Percentiles rank a stretch among this genome's conserved stretches.
phyloP scores from a whole-genome alignment of 1,140 invertebrate species.

The Cardiocondyla obscurior region DNA sequence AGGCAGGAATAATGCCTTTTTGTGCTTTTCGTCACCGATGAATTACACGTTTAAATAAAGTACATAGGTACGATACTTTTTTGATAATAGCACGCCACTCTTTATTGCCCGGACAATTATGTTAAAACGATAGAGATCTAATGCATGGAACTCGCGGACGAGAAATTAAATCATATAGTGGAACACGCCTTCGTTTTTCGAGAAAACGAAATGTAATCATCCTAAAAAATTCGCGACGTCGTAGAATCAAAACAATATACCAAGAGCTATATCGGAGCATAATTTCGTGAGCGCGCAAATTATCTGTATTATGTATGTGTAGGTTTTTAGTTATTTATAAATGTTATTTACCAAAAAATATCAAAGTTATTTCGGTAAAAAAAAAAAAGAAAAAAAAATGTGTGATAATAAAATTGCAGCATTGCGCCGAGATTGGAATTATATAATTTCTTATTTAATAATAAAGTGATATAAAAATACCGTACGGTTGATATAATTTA shows the following conservation, averaged over 20 bases:
- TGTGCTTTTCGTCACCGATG: not conserved
- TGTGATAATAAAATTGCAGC: not conserved
- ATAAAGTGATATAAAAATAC: not conserved
- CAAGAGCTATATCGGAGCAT: not conserved
- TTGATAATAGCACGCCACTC: not conserved
- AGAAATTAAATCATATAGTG: not conserved
- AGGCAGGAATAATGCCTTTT: constrained; percentile 18
- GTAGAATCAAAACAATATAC: not conserved
- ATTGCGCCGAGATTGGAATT: not conserved
- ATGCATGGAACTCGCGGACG: not conserved
- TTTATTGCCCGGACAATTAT: constrained; percentile 13
- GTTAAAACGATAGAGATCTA: constrained; percentile 1
- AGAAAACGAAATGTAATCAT: not conserved
- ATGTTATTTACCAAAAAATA: not conserved
- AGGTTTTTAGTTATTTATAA: not conserved
- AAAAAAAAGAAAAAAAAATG: too few species aligned
- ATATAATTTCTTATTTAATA: not conserved
- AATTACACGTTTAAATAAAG: constrained; percentile 27
- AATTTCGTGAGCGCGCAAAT: not conserved
- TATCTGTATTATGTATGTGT: not conserved
- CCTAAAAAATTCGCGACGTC: not conserved
- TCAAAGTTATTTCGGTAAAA: not conserved
- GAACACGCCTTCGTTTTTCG: not conserved
- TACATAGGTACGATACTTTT: not conserved
- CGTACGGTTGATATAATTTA: constrained; percentile 25